Conservation (phyloP, 2,797 vertebrate species). For the Pygocentrus nattereri region DNA sequence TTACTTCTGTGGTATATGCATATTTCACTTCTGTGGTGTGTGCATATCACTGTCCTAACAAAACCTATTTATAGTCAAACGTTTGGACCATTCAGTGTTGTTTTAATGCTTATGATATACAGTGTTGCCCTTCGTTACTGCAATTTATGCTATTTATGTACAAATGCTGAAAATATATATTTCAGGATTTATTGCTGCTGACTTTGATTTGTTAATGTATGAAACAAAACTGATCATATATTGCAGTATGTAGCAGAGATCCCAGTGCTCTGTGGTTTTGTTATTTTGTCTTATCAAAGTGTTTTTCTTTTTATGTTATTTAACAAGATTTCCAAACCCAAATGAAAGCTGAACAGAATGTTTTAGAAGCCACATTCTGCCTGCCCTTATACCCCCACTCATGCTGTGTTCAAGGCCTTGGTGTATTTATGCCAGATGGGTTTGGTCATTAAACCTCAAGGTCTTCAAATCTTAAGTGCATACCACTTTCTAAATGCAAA, state of each 20-base stretch:
- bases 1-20: background rate
- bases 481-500: no score
- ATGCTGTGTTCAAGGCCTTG: background rate
- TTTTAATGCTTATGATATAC: background rate
- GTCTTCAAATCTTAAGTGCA: no score
- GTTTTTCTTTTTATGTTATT: background rate
- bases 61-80: background rate
- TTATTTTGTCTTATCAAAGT: background rate
- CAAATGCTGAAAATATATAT: background rate
- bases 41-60: background rate
- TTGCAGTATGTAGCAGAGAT: background rate
- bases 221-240: background rate
- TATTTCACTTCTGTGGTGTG: no score
- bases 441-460: background rate
- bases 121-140: background rate
- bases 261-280: background rate
- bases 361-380: background rate
- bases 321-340: background rate
- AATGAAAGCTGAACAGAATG: background rate
- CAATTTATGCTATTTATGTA: background rate
- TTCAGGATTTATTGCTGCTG: background rate
- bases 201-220: background rate
- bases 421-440: background rate
- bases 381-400: background rate
- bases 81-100: background rate